phyloP scores from a whole-genome alignment of 2,113 vertebrate genomes.

The Epinephelus moara region DNA sequence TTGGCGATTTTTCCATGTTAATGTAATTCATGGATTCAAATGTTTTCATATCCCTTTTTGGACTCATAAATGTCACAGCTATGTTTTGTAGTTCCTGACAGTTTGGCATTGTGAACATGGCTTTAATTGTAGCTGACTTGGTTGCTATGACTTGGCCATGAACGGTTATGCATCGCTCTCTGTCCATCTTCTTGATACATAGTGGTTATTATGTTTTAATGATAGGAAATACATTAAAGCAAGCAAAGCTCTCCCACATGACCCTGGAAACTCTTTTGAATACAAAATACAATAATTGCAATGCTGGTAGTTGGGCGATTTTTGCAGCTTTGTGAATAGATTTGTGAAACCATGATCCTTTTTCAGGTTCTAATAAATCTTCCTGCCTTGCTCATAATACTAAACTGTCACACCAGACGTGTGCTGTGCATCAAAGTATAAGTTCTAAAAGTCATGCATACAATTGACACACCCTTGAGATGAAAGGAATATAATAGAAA shows the following conservation, averaged over 20 bases:
- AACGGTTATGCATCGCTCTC: neutral
- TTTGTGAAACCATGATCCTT: constrained; percentile 17
- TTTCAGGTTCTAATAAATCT: constrained; percentile 10
- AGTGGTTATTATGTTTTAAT: neutral
- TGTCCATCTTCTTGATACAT: neutral
- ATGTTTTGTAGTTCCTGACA: too few species aligned
- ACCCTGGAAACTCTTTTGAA: constrained; percentile 21
- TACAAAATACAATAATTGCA: neutral
- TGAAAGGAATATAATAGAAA: neutral
- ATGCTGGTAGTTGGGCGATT: neutral
- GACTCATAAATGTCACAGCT: too few species aligned
- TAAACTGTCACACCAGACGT: constrained; percentile 15
- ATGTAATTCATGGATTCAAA: neutral
- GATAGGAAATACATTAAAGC: neutral
- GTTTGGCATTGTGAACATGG: neutral
- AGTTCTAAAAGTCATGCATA: neutral
- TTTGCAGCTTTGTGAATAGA: neutral
- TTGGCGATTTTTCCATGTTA: neutral
- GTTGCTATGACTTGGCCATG: neutral
- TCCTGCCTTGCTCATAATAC: constrained; percentile 13
- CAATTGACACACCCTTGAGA: neutral
- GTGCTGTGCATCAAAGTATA: constrained; percentile 24
- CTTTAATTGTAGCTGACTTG: neutral
- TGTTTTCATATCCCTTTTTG: neutral
- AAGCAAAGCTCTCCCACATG: constrained; percentile 1